Evolutionary conservation across 2,797 vertebrate genomes (phyloP), one percentile per base, ranked within the genome.

Genomic region (Syngnathus rostellatus): DNA sequence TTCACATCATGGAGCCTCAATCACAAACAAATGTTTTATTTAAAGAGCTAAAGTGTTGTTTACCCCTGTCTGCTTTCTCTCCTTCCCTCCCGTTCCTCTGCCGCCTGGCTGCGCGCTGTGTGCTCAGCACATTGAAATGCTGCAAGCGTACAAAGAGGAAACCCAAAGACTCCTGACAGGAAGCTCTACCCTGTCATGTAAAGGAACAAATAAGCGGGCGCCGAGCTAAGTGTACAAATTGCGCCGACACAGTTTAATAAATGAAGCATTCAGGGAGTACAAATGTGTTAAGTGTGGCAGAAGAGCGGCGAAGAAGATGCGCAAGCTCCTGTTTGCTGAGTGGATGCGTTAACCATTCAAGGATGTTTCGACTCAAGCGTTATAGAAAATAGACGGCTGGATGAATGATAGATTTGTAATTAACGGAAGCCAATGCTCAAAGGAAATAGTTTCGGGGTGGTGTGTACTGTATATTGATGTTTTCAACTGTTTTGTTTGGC

Each of bases 1-100:
- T 87, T 91, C 86, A 82, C 88, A 89, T 90, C 87, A 80, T 61
- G 78, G 86, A 88, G 83, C 87, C 84, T 90, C 87, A 90, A 89
- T 91, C 85, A 87, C 89, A 90, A 92, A 89, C 88, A 91, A 89
- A 91, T 92, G 86, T 90, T 91, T 92, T 91, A 90, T 91, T 91
- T 88, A 90, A 87, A 77, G 75, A 79, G 81, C 84, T 83, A 84
- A 89, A 90, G 82, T 67, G 77, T 90, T 91, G 89, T 92, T 91
- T 91, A 91, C 87, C 86, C 71, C 85, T 79, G 73, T 76, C 80
- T 80, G 79, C 77, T 78, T 81, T 76, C 71, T 39, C 81, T 82
- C 77, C 69, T 77, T 77, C 73, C 75, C 69, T 66, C 67, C 78
- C 62, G 80, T 86, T 81, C 85, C 86, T 85, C 75, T 79, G 72